These are phyloP conservation scores for Pseudomyrmex dendroicus DNA, from an alignment of 1,140 invertebrate genomes.

Conservation along the genomic window DNA sequence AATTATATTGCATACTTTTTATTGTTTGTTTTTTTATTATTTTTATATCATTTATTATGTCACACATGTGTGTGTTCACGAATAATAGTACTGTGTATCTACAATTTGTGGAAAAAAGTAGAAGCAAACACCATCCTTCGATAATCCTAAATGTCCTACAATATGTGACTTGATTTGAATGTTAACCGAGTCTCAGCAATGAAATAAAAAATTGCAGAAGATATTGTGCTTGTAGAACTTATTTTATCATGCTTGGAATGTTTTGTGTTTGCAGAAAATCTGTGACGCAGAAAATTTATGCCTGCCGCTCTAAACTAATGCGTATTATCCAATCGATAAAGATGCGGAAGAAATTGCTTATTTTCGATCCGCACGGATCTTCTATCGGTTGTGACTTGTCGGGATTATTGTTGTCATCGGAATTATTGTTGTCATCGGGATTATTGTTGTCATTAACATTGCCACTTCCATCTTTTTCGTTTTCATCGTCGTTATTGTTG, in stretches of 20 bases:
- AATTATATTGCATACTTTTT: neutral
- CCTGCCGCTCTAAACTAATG: neutral
- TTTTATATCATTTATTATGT: too few species aligned
- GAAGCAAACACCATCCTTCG: neutral
- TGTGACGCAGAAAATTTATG: too few species aligned
- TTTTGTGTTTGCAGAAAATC: neutral
- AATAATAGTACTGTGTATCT: too few species aligned
- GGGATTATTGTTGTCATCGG: neutral
- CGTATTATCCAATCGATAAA: neutral
- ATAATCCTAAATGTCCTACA: neutral
- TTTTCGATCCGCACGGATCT: too few species aligned
- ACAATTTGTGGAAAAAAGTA: too few species aligned
- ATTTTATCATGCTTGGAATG: neutral
- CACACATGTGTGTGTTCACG: too few species aligned
- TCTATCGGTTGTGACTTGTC: neutral
- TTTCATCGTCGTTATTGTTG: constrained; percentile 8
- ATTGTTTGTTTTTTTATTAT: too few species aligned
- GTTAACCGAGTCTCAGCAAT: neutral
- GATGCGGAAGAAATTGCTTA: neutral
- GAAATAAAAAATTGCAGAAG: neutral
- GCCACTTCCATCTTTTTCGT: constrained; percentile 36
- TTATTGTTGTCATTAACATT: constrained; percentile 12
- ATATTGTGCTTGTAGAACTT: neutral
- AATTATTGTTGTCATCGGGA: neutral
- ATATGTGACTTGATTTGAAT: constrained; percentile 8